Base-by-base conservation (phyloP, 2,113 vertebrate species). In the Anser brachyrhynchus region DNA sequence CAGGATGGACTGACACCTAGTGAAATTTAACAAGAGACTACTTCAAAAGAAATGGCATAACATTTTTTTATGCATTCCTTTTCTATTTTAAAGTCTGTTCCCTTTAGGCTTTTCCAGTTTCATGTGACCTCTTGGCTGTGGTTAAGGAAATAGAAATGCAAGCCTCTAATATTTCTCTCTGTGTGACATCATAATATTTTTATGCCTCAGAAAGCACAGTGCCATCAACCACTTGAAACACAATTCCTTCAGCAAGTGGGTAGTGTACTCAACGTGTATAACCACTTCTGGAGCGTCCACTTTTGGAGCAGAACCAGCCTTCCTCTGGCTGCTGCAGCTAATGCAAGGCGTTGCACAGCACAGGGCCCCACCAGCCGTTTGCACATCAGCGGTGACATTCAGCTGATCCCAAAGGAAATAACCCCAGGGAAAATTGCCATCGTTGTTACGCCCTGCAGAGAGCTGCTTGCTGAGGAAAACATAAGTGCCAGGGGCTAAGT, bases 1-100 rank as follows among this genome's bases (percentile, higher is more conserved):
- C 31, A 49, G 86, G 75, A 91, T 29, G 3, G 5, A 81, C 78
- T 55, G 77, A 73, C 35, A 44, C 22, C 43, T 37, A 8, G 37
- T 10, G 28, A 57, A 72, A 81, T 55, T 41, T 65, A 61, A 71
- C 87, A 84, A 54, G 73, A 92, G 43, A 17, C 26, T 11, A 2
- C 83, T 89, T 97, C 92, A 92, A 94, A 97, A 88, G 92, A 87
- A 71, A 80, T 84, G 44, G 41, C 54, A 85, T 90, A 91, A 65
- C 46, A 82, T 80, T 65, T 90, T 37, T 96, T 78, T 71, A 96
- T 90, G 88, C 35, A 4, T 73, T 61, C 61, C 11, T 90, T 71
- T 51, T 14, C 89, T 62, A 70, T 52, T 87, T 93, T 89, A 72
- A 92, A 72, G 62, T n/a, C 55, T 82, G 54, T 25, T 96, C 75